Evolutionary conservation across 2,888 invertebrate species (phyloP).

Genomic region (Reticulitermes lucifugus): DNA sequence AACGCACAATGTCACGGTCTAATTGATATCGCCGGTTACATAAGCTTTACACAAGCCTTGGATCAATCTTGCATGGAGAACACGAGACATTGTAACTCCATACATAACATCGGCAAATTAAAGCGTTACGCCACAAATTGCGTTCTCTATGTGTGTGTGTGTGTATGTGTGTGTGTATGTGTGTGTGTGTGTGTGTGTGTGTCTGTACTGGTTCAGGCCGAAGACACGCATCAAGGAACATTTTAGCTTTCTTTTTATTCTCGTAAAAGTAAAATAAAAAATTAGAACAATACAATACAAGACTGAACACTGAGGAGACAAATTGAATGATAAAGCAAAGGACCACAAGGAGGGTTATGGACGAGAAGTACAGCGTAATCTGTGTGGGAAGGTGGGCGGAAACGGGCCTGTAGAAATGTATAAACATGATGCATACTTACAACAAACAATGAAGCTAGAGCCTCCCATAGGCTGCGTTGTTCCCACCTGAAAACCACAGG

Average conservation of each 20-base stretch:
- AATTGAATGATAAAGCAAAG: conserved; percentile 6
- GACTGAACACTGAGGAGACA: neutral
- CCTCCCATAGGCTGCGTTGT: too few species aligned
- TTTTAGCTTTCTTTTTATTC: neutral
- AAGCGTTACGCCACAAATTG: conserved; percentile 10
- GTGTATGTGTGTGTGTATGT: neutral
- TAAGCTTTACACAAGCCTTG: neutral
- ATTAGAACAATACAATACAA: conserved; percentile 10
- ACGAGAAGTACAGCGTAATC: neutral
- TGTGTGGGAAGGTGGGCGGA: neutral
- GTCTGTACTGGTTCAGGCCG: neutral
- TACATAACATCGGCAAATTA: neutral
- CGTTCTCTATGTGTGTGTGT: neutral
- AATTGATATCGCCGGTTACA: neutral
- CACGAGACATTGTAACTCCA: neutral
- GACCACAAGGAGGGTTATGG: neutral
- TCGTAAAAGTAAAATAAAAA: neutral
- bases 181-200: neutral
- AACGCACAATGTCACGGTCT: neutral
- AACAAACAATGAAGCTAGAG: too few species aligned
- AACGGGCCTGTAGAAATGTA: neutral
- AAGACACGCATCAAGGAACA: conserved; percentile 5
- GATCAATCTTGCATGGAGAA: neutral
- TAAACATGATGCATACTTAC: neutral
- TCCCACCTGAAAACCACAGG: too few species aligned